Conservation (phyloP, 2,797 vertebrate genomes). For the Eidolon dupreanum region DNA sequence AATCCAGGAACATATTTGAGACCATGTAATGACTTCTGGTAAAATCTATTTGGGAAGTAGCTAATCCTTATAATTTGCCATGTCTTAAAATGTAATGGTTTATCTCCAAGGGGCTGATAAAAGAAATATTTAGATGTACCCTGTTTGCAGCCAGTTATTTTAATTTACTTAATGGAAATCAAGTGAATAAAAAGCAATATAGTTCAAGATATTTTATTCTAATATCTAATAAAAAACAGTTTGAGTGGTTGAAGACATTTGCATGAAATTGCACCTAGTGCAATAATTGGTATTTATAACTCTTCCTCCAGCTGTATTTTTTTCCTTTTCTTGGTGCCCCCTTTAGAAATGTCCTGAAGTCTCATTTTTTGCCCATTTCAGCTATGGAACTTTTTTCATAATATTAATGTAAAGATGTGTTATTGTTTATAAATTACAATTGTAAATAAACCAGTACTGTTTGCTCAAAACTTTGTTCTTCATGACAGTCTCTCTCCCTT, state of each 20-base stretch:
- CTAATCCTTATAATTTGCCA: slow-evolving; percentile 37
- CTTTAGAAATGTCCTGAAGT: slow-evolving; percentile 80
- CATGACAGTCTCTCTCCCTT: slow-evolving; percentile 11
- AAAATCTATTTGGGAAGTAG: slow-evolving; percentile 52
- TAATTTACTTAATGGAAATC: slow-evolving; percentile 83
- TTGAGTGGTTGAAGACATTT: slow-evolving; percentile 84
- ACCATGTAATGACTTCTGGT: slow-evolving; percentile 46
- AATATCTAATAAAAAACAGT: slow-evolving; percentile 78
- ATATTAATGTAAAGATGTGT: slow-evolving; percentile 87
- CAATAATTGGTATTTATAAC: slow-evolving; percentile 81
- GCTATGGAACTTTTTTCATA: slow-evolving; percentile 83
- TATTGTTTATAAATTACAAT: slow-evolving; percentile 88
- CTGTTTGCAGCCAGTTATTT: slow-evolving; percentile 79
- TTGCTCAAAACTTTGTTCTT: slow-evolving; percentile 83
- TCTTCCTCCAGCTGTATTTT: slow-evolving; percentile 80
- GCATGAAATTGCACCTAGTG: slow-evolving; percentile 86
- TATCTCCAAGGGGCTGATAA: slow-evolving; percentile 51
- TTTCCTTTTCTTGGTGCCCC: slow-evolving; percentile 70
- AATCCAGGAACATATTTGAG: slow-evolving; percentile 11
- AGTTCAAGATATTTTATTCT: slow-evolving; percentile 78
- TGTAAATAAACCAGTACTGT: slow-evolving; percentile 89
- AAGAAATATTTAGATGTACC: slow-evolving; percentile 77
- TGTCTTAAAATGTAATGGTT: slow-evolving; percentile 62
- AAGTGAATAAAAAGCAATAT: slow-evolving; percentile 82
- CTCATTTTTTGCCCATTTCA: slow-evolving; percentile 84